Evolutionary conservation across 2,113 vertebrate species (phyloP).

Genomic region (Hydropotes inermis): DNA sequence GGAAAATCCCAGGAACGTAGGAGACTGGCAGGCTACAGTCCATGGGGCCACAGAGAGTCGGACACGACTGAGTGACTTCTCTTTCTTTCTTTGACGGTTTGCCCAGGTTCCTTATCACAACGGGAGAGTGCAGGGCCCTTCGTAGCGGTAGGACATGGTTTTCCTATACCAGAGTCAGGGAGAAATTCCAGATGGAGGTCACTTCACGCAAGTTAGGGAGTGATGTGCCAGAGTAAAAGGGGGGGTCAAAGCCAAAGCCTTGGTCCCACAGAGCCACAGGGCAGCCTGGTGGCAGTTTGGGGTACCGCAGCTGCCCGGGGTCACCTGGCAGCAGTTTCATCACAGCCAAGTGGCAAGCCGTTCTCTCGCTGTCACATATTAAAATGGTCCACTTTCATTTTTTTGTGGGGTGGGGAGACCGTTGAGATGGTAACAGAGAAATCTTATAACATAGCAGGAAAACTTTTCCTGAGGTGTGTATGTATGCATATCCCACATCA

Average conservation of each 20-base stretch:
- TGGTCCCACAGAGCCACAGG: neutral
- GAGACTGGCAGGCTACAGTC: neutral
- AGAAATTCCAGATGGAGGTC: neutral
- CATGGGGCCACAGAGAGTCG: neutral
- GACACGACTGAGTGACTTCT: fast-evolving
- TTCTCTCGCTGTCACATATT: neutral
- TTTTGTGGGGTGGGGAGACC: neutral
- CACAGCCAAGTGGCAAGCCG: neutral
- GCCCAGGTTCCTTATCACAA: fast-evolving
- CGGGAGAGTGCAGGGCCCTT: neutral
- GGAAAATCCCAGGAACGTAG: neutral
- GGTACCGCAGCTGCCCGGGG: neutral
- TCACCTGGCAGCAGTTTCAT: neutral
- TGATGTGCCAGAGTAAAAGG: fast-evolving
- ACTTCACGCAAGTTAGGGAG: neutral
- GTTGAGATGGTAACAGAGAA: neutral
- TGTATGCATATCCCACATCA: neutral
- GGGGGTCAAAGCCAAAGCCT: neutral
- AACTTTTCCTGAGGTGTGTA: neutral
- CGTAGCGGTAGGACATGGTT: too few species aligned
- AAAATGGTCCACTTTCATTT: neutral
- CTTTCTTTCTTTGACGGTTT: neutral
- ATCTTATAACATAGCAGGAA: neutral
- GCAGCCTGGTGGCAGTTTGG: neutral
- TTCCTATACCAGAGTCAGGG: neutral